phyloP scores from a whole-genome alignment of 2,888 invertebrate species.

The Tridacna gigas region DNA sequence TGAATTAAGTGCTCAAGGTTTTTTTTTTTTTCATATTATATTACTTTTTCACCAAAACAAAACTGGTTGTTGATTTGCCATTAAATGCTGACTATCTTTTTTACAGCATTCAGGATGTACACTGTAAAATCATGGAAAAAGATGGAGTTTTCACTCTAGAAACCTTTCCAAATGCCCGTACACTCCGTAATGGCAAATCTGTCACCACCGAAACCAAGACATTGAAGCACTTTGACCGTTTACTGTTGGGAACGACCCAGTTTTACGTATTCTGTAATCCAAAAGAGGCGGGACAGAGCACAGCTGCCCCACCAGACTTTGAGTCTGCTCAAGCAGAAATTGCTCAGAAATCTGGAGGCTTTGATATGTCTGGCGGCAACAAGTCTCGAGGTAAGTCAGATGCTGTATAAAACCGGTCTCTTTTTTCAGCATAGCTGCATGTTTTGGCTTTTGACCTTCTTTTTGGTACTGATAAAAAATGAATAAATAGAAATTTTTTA shows the following conservation, averaged over 20 bases:
- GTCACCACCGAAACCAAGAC: constrained; percentile 84
- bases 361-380: constrained; percentile 79
- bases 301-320: constrained; percentile 85
- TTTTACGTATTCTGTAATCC: constrained; percentile 86
- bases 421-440: too few species aligned
- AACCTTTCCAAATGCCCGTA: constrained; percentile 82
- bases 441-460: too few species aligned
- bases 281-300: constrained; percentile 72
- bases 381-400: constrained; percentile 77
- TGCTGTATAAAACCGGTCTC: neutral
- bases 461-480: too few species aligned
- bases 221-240: constrained; percentile 86
- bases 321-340: constrained; percentile 87
- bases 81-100: too few species aligned
- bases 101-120: constrained; percentile 85
- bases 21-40: too few species aligned
- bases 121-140: constrained; percentile 85
- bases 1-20: too few species aligned
- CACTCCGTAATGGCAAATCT: constrained; percentile 86
- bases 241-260: constrained; percentile 87
- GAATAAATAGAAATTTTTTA: too few species aligned
- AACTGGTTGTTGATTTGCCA: too few species aligned
- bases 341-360: constrained; percentile 83
- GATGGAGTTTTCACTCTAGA: constrained; percentile 83
- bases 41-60: too few species aligned